Evolutionary conservation across 2,797 vertebrate genomes (phyloP), one percentile per base, ranked within the genome.

Genomic region (Chlorospingus semifuscus): DNA sequence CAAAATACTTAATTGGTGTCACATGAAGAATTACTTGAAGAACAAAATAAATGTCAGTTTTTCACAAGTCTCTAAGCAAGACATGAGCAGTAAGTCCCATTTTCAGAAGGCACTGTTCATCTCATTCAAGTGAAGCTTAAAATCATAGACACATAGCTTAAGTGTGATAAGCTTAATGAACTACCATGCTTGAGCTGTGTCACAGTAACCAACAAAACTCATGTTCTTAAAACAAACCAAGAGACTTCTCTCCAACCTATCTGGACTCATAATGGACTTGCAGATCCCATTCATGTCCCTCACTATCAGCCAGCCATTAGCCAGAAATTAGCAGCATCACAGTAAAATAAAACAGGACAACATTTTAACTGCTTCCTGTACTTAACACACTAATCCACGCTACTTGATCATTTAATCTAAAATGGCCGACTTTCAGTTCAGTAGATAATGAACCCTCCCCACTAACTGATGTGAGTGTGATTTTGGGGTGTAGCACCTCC

Each of bases 1-100:
- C 56, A 91, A 93, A 72, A 77, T 36, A 78, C 44, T 57, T 90
- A 75, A 56, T 57, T 72, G 39, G 21, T 61, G 41, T 87, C 46
- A 76, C n/a, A 80, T 21, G 49, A 85, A 61, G 16, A 52, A 41
- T 5, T 80, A 13, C 56, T 59, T 44, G 27, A 84, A 66, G 52
- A 64, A 36, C 39, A 92, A 96, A 94, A 82, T 41, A 91, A 79
- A 41, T 78, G 9, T 14, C 16, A 27, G 2, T 16, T 79, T 88
- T 86, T 55, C 72, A 89, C 23, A 46, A 86, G 42, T 68, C 23
- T 50, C 32, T 57, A 36, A 76, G 66, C 29, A 85, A 56, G 34
- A 44, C 9, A 29, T 22, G 22, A 88, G 24, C 42, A 92, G 3
- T 26, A 50, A 46, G 20, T 12, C 37, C 13, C 32, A 24, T 46